Base-by-base conservation (phyloP, 2,888 invertebrate genomes). In the Athalia circularis region DNA sequence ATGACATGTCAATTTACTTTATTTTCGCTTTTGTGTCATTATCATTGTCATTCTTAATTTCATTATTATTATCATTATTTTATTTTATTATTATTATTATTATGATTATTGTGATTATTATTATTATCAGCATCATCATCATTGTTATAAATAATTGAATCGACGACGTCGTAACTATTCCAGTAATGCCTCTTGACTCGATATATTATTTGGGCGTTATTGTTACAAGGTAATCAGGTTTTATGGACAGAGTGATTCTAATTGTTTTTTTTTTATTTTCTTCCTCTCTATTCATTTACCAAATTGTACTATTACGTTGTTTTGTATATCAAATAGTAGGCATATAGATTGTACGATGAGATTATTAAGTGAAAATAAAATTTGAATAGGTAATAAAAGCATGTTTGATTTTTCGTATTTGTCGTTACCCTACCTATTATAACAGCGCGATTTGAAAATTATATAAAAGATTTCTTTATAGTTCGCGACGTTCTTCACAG, bases 261-360 rank as follows among this genome's bases (percentile, higher is more conserved):
- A n/a, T 43, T 47, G 45, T 45, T 8, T 47, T 43, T n/a, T 70
- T 57, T n/a, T 47, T 13, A 43, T 45, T 57, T 9, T 70, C n/a
- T 15, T 45, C 54, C 54, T 74, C 47, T 57, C 7, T 48, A 7
- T n/a, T 62, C 1, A 15, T 57, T 54, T 8, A 47, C 11, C 72
- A 50, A 67, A 75, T 82, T 88, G 86, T 85, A 87, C 87, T 85
- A 89, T 88, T 88, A 87, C 87, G 88, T 90, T 90, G 88, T 89
- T 85, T 89, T 90, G 87, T 89, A 89, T 87, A 89, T 90, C 88
- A 87, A 29, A 29, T 89, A 87, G 89, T 90, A 90, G 88, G 82
- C 61, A 84, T 87, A 88, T 90, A 90, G 89, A 90, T 89, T 90
- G 90, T 90, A 90, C 87, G 88, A 90, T 88, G 90, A 90, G 89